Conservation (phyloP, 2,797 vertebrate species). For the Acipenser ruthenus region DNA sequence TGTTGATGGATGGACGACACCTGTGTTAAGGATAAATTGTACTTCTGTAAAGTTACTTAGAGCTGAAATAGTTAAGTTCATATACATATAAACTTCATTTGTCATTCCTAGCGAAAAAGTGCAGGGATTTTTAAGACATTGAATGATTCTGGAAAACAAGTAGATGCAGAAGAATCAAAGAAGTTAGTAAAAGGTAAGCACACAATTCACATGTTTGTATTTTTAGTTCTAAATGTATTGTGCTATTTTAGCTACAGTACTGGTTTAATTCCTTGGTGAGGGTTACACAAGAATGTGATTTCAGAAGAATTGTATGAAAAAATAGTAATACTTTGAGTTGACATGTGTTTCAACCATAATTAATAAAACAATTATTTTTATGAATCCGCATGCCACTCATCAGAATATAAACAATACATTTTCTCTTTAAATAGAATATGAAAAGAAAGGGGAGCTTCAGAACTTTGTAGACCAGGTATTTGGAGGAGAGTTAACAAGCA, state of each 20-base stretch:
- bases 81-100: constrained; percentile 13
- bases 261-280: too few species aligned
- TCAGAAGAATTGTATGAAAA: not conserved
- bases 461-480: constrained; percentile 90
- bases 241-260: too few species aligned
- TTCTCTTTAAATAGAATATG: constrained; percentile 65
- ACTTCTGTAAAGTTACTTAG: too few species aligned
- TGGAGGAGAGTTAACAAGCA: constrained; percentile 88
- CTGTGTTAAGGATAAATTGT: too few species aligned
- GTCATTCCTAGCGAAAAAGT: constrained; percentile 66
- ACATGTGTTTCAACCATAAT: too few species aligned
- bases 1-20: too few species aligned
- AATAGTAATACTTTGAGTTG: not conserved
- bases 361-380: too few species aligned
- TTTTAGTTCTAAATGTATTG: not conserved
- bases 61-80: too few species aligned
- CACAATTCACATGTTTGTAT: constrained; percentile 20
- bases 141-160: constrained; percentile 61
- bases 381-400: too few species aligned
- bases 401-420: not conserved
- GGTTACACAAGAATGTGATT: too few species aligned
- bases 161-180: constrained; percentile 71
- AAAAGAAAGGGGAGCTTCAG: constrained; percentile 67
- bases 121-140: constrained; percentile 70
- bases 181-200: constrained; percentile 77